phyloP scores from a whole-genome alignment of 37 sponge, comb jelly and placozoan genomes.

The Halichondria panicea region DNA sequence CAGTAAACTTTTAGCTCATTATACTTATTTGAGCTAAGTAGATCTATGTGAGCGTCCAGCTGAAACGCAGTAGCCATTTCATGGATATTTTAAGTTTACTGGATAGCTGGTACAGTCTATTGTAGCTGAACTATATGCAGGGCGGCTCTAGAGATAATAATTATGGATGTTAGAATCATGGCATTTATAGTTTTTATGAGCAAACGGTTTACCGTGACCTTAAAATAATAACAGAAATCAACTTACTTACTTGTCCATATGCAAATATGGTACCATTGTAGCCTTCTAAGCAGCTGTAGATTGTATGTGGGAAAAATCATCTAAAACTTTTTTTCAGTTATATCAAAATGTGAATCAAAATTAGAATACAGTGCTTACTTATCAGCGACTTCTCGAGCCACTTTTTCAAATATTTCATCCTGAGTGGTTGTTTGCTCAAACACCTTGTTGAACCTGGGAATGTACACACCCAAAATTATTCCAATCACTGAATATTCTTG shows the following conservation, averaged over 20 bases:
- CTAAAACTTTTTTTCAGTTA: not conserved
- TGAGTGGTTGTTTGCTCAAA: constrained; percentile 82
- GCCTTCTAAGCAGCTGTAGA: constrained; percentile 82
- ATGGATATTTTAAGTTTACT: too few species aligned
- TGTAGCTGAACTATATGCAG: too few species aligned
- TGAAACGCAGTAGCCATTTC: too few species aligned
- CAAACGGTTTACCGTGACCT: not conserved
- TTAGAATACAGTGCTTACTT: constrained; percentile 55
- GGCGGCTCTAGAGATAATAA: too few species aligned
- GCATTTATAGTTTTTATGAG: not conserved
- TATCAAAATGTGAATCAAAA: not conserved
- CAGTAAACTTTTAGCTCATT: too few species aligned
- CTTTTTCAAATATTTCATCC: constrained; percentile 88
- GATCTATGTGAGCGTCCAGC: too few species aligned
- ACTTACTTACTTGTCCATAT: constrained; percentile 89
- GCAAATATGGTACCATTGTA: constrained; percentile 99
- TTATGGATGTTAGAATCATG: not conserved
- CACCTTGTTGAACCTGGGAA: constrained; percentile 78
- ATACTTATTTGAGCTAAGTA: too few species aligned
- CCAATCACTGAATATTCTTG: too few species aligned
- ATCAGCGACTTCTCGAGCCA: constrained; percentile 76
- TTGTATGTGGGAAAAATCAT: not conserved
- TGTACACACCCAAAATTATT: too few species aligned
- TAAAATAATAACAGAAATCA: not conserved
- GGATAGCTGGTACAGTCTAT: too few species aligned